phyloP scores from a whole-genome alignment of 1,140 invertebrate genomes.

The Brachionus koreanus region DNA sequence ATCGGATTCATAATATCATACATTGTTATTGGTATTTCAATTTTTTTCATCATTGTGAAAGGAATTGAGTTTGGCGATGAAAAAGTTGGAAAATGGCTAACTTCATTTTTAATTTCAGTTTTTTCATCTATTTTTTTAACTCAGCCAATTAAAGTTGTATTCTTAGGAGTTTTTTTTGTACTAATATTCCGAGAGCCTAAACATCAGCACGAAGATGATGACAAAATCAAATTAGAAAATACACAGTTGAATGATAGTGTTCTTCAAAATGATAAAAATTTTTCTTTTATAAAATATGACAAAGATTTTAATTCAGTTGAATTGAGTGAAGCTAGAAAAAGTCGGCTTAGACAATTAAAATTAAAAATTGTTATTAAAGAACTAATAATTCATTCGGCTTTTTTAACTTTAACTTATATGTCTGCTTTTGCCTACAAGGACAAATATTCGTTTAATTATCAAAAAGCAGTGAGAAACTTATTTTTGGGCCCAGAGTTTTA shows the following conservation, averaged over 20 bases:
- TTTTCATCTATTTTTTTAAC: constrained; percentile 62
- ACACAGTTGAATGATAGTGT: not conserved
- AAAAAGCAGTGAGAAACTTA: constrained; percentile 10
- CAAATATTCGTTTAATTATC: not conserved
- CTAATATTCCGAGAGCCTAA: constrained; percentile 60
- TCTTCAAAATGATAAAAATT: constrained; percentile 47
- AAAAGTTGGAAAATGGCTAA: constrained; percentile 64
- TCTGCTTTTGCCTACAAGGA: not conserved
- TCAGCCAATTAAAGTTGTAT: constrained; percentile 62
- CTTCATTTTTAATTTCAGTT: constrained; percentile 62
- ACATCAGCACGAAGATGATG: constrained; percentile 55
- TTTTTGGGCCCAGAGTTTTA: not conserved
- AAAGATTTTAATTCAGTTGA: not conserved
- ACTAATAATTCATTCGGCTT: constrained; percentile 50
- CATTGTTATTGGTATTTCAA: constrained; percentile 56
- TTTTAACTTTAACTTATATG: not conserved
- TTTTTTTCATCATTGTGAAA: constrained; percentile 62
- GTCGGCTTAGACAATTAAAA: constrained; percentile 42
- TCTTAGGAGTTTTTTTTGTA: constrained; percentile 60
- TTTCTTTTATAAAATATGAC: constrained; percentile 49
- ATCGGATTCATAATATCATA: constrained; percentile 61
- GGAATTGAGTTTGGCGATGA: constrained; percentile 63
- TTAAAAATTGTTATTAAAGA: constrained; percentile 48
- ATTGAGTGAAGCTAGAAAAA: not conserved
- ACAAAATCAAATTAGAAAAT: constrained; percentile 54